phyloP scores from a whole-genome alignment of 1,140 invertebrate genomes.

The Pogonus chalceus region DNA sequence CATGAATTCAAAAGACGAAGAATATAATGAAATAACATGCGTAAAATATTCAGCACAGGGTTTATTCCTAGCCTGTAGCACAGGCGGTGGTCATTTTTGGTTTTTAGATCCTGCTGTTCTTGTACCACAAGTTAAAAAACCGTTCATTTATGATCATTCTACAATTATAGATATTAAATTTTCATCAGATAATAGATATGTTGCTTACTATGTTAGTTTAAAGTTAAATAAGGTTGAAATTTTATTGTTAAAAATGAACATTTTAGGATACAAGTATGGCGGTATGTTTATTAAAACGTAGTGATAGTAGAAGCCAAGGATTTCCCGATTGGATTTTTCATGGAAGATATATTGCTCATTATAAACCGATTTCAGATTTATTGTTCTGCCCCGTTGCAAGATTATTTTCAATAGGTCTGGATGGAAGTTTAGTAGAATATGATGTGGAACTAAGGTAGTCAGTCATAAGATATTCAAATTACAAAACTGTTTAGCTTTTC shows the following conservation, averaged over 20 bases:
- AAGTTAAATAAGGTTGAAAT: too few relatives aligned
- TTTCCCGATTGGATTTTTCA: conserved; percentile 37
- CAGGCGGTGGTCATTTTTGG: conserved; percentile 42
- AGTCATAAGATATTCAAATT: too few relatives aligned
- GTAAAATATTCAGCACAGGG: conserved; percentile 40
- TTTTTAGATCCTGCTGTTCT: conserved; percentile 45
- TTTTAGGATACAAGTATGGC: conserved; percentile 40
- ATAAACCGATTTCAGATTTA: conserved; percentile 40
- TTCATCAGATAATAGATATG: conserved; percentile 38
- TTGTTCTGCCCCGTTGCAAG: conserved; percentile 37
- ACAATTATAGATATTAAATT: conserved; percentile 41
- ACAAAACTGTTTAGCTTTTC: too few relatives aligned
- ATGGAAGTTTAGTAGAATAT: conserved; percentile 57
- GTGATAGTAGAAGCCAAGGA: conserved; percentile 23
- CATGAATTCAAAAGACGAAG: conserved; percentile 23
- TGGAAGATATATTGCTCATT: conserved; percentile 48
- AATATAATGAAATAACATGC: conserved; percentile 34
- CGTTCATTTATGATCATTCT: conserved; percentile 36
- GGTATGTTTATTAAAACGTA: conserved; percentile 41
- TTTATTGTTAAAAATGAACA: too few relatives aligned
- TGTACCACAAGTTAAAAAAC: conserved; percentile 33
- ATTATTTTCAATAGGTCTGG: conserved; percentile 46
- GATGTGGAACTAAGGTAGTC: too few relatives aligned
- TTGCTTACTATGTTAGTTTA: conserved; percentile 44
- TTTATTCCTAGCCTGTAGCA: conserved; percentile 44